Conservation (phyloP, 2,888 invertebrate species). For the Drosophila stalkeri region DNA sequence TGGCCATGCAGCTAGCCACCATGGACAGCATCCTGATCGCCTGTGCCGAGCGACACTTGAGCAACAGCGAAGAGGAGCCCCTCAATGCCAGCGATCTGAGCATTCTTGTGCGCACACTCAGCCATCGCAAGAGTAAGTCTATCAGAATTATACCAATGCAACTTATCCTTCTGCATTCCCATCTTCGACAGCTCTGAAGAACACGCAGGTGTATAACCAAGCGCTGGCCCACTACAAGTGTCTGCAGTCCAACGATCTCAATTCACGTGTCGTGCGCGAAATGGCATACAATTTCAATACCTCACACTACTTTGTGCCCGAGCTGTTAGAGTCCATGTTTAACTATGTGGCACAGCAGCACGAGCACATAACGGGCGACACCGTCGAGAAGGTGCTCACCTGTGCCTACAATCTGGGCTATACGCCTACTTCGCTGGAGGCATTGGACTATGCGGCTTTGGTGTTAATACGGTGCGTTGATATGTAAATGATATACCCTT, state of each 20-base stretch:
- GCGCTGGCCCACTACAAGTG: slow-evolving; percentile 84
- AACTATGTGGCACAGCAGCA: slow-evolving; percentile 85
- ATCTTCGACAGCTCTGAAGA: slow-evolving; percentile 80
- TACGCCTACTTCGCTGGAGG: slow-evolving; percentile 84
- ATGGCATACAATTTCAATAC: slow-evolving; percentile 84
- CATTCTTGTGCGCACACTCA: slow-evolving; percentile 80
- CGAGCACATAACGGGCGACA: slow-evolving; percentile 86
- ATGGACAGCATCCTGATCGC: slow-evolving; percentile 81
- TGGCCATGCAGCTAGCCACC: slow-evolving; percentile 73
- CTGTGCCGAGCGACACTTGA: slow-evolving; percentile 82
- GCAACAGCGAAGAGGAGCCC: slow-evolving; percentile 51
- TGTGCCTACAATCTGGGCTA: slow-evolving; percentile 86
- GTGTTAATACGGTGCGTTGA: slow-evolving; percentile 84
- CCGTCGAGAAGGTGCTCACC: slow-evolving; percentile 86
- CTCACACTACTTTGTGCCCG: slow-evolving; percentile 85
- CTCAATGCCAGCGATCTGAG: slow-evolving; percentile 78
- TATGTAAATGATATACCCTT: neutral
- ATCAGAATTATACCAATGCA: neutral
- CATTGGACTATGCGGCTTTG: slow-evolving; percentile 84
- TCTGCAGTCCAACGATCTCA: slow-evolving; percentile 79
- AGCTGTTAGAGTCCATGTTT: slow-evolving; percentile 85
- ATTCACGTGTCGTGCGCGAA: slow-evolving; percentile 86
- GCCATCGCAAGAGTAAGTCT: slow-evolving; percentile 81
- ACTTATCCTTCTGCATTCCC: neutral
- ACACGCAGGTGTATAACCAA: slow-evolving; percentile 81